A percentile compares a stretch with the other conserved stretches of the same genome.
Conservation (phyloP, 23 tunicate genomes). For the Halocynthia roretzi region DNA sequence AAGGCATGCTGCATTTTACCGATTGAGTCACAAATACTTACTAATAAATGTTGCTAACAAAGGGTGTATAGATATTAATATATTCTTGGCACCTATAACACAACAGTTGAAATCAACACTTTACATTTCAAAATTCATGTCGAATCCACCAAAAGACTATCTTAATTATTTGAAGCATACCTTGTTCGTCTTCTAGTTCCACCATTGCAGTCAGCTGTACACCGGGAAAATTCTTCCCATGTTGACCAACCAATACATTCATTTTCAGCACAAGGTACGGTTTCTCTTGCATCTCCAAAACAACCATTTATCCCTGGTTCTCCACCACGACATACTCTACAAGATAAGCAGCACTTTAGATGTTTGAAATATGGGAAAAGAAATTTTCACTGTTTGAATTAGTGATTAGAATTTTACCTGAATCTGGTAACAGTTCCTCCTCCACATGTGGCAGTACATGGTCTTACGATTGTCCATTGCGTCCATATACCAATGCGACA, state of each 20-base stretch:
- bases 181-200: constrained; percentile 17
- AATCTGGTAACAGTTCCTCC: constrained; percentile 14
- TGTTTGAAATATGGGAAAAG: neutral
- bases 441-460: constrained; percentile 24
- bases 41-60: no score
- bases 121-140: no score
- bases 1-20: no score
- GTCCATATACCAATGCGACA: constrained; percentile 22
- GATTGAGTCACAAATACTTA: no score
- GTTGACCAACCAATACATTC: constrained; percentile 39
- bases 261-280: constrained; percentile 23
- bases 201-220: constrained; percentile 12
- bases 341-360: neutral
- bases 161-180: constrained; percentile 1
- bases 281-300: constrained; percentile 22
- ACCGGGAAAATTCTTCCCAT: constrained; percentile 5
- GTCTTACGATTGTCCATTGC: constrained; percentile 10
- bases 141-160: neutral
- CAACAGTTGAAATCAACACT: no score
- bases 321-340: constrained; percentile 20
- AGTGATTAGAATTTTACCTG: constrained; percentile 1
- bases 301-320: constrained; percentile 3
- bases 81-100: no score
- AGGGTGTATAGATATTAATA: no score
- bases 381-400: neutral